Base-by-base conservation (phyloP, 2,113 vertebrate species). In the Lophura nycthemera region DNA sequence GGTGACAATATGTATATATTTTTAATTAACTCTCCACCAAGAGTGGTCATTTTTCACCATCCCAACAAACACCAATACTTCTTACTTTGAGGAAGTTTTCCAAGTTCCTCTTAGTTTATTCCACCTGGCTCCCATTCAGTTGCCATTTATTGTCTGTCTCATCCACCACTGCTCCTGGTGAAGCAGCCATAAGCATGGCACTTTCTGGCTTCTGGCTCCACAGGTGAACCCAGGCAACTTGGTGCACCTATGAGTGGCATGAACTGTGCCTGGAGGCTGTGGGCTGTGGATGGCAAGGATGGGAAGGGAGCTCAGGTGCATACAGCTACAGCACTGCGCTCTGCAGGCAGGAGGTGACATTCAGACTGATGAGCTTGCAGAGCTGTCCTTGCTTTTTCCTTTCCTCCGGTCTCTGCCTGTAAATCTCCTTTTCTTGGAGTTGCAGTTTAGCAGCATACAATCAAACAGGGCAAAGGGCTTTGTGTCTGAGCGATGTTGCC, bases 81-180 rank as follows among this genome's bases (percentile, higher is more conserved):
- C 67, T 86, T 87, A n/a, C 32, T 70, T 85, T 84, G 61, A 34
- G 73, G n/a, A 38, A 30, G 10, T 2, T 85, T 87, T 86, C 52
- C 43, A 61, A 66, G 56, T 78, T n/a, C n/a, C n/a, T 82, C 92
- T 89, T 84, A 84, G 81, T 81, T 81, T 71, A 86, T 83, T 75
- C 21, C 27, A 72, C 32, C 63, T 89, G 66, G 40, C 70, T 84
- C 22, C 18, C 69, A 48, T 48, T 84, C 69, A 89, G 72, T n/a
- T 78, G 76, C 14, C 32, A 64, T 90, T 84, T 85, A 83, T 82
- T 48, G 89, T 5, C 22, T 60, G 48, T 47, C 2, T 2, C 74
- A 61, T 81, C 82, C 25, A 29, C 40, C 66, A 48, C 11, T 50
- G 90, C 74, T 64, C 16, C 29, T 90, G 81, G 27, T 48, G 48